These are phyloP conservation scores for Progne subis DNA, from an alignment of 2,113 vertebrate genomes.

Conservation along the genomic window DNA sequence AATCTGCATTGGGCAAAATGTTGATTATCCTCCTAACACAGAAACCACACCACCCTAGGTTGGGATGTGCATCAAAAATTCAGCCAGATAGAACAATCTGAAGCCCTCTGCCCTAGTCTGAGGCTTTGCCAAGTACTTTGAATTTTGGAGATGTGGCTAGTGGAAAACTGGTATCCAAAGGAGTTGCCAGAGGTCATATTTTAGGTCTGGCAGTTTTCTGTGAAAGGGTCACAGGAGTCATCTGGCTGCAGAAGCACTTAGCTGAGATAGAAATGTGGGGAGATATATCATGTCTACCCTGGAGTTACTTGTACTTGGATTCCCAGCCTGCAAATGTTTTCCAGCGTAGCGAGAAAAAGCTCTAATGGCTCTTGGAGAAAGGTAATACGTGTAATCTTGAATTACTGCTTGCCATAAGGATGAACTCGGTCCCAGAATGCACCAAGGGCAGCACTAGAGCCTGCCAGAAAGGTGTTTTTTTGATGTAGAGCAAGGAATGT, in stretches of 20 bases:
- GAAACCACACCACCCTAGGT: not conserved
- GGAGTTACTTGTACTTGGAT: not conserved
- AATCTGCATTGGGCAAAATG: not conserved
- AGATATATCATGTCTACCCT: not conserved
- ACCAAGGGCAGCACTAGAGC: not conserved
- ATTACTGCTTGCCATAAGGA: slow-evolving; percentile 46
- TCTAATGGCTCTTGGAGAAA: not conserved
- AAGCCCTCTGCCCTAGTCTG: not conserved
- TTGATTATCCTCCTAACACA: not conserved
- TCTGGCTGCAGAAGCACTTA: not conserved
- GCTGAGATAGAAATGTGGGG: not conserved
- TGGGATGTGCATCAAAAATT: not conserved
- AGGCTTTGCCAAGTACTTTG: not conserved
- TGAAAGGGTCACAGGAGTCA: not conserved
- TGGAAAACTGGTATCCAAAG: not conserved
- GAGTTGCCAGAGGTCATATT: not conserved
- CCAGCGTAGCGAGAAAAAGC: not conserved
- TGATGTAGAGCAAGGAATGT: slow-evolving; percentile 29
- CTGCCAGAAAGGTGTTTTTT: not conserved
- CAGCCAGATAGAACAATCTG: not conserved
- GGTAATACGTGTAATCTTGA: slow-evolving; percentile 36
- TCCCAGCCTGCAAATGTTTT: not conserved
- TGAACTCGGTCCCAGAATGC: slow-evolving; percentile 27
- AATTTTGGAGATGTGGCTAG: not conserved
- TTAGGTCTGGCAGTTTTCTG: not conserved